Conservation (phyloP, 1,140 invertebrate species). For the Dryas iulia region DNA sequence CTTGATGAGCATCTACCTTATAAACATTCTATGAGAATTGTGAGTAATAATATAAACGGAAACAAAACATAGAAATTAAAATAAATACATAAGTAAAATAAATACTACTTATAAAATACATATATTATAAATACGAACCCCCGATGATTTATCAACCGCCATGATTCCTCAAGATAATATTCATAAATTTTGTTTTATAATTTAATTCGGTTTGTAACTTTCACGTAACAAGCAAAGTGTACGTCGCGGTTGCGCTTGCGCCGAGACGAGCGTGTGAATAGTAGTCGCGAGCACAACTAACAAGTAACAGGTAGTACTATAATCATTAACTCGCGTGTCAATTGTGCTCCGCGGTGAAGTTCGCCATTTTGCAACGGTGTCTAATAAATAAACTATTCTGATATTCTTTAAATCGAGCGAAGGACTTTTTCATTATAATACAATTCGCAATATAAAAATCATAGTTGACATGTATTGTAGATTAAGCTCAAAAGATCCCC, state of each 20-base stretch:
- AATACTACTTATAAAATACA: not conserved
- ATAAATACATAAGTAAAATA: not conserved
- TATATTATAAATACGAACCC: constrained; percentile 34
- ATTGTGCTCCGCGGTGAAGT: constrained; percentile 8
- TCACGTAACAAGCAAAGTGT: constrained; percentile 26
- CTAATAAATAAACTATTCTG: not conserved
- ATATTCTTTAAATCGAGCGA: not conserved
- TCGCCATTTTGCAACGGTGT: constrained; percentile 2
- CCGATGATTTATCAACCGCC: constrained; percentile 35
- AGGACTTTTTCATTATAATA: not conserved
- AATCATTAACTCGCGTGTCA: constrained; percentile 28
- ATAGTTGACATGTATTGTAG: not conserved
- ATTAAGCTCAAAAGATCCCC: not conserved
- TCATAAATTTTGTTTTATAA: constrained; percentile 12
- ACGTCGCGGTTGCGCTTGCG: constrained; percentile 31
- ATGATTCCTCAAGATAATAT: constrained; percentile 20
- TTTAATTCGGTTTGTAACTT: constrained; percentile 13
- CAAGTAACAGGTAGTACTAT: constrained; percentile 19
- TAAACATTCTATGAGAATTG: too few relatives aligned
- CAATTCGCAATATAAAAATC: not conserved
- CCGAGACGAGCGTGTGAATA: constrained; percentile 42
- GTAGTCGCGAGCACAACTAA: constrained; percentile 45
- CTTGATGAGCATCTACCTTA: too few relatives aligned
- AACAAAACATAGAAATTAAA: not conserved
- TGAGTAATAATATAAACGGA: not conserved